Conservation (phyloP, 2,888 invertebrate genomes). For the Ochropleura leucogaster region DNA sequence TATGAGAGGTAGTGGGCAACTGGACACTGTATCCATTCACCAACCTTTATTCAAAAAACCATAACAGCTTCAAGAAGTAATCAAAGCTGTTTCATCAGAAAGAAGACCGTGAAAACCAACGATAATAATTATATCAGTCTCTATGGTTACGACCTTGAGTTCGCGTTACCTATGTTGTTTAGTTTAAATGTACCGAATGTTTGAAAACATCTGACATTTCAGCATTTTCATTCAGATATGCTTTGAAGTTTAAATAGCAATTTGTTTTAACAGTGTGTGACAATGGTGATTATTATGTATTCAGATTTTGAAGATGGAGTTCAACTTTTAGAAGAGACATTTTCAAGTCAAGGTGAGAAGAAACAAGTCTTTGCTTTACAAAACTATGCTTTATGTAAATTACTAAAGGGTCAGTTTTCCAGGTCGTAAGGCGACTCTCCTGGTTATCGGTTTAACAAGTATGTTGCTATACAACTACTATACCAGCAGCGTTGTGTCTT, state of each 20-base stretch:
- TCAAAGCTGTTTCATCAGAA: slow-evolving; percentile 7
- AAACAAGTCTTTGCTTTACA: not conserved
- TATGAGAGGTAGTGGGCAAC: too few relatives aligned
- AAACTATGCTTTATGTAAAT: not conserved
- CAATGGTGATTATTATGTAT: slow-evolving; percentile 51
- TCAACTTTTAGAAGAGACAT: slow-evolving; percentile 70
- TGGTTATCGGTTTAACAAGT: slow-evolving; percentile 82
- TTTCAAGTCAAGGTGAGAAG: slow-evolving; percentile 81
- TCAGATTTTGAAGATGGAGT: slow-evolving; percentile 84
- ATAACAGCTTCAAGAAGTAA: not conserved
- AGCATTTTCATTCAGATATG: slow-evolving; percentile 9
- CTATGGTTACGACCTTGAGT: slow-evolving; percentile 8
- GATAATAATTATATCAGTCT: slow-evolving; percentile 1
- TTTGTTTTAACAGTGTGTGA: slow-evolving; percentile 13
- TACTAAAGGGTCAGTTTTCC: not conserved
- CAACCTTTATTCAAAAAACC: not conserved
- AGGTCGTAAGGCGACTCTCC: slow-evolving; percentile 81
- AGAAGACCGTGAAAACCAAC: slow-evolving; percentile 4
- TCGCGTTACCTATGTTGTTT: slow-evolving; percentile 3
- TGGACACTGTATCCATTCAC: too few relatives aligned
- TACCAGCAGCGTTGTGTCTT: slow-evolving; percentile 91
- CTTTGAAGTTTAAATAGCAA: slow-evolving; percentile 25
- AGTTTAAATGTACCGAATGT: not conserved
- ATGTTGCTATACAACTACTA: slow-evolving; percentile 91
- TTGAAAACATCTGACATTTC: slow-evolving; percentile 11